Base-by-base conservation (phyloP, 2,888 invertebrate genomes). In the Cinara cedri region DNA sequence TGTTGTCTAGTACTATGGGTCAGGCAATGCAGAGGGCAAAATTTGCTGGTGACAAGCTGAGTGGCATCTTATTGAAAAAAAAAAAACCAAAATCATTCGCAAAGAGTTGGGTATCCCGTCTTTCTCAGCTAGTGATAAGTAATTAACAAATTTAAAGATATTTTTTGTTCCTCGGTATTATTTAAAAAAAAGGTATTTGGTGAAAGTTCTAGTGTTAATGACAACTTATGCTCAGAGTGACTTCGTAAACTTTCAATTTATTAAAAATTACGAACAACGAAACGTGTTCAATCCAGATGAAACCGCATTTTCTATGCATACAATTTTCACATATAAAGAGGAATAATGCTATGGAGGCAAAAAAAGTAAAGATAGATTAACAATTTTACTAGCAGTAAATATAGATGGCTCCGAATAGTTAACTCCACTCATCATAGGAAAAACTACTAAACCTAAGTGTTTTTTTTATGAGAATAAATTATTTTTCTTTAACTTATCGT, bases 281-380 rank as follows among this genome's bases (percentile, higher is more conserved):
- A 82, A 84, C 72, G 82, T 84, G 72, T 84, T 83, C 78, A 84
- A 84, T 76, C 83, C 83, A 10, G 84, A 84, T 80, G 83, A 85
- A 82, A 84, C 83, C 24, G 83, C 82, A 16, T 72, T n/a, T n/a
- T n/a, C n/a, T 84, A 19, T 84, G 83, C 83, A 85, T 81, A 83
- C 83, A 83, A 84, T 83, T 1, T 70, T 84, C 14, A 81, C 81
- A 42, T 83, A 84, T 65, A 83, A 83, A 70, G n/a, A n/a, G n/a
- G n/a, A n/a, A n/a, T n/a, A 84, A 80, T 85, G 85, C 80, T 82
- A 81, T 21, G 84, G 84, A 24, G 85, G 85, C 63, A 85, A 85
- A 83, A 81, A 84, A 72, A 85, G 84, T 63, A 85, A 85, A 82
- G 83, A 81, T n/a, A 42, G 81, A 44, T 24, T 81, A 14, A 81